phyloP scores from a whole-genome alignment of 2,888 invertebrate genomes.

The Drosophila siamana region DNA sequence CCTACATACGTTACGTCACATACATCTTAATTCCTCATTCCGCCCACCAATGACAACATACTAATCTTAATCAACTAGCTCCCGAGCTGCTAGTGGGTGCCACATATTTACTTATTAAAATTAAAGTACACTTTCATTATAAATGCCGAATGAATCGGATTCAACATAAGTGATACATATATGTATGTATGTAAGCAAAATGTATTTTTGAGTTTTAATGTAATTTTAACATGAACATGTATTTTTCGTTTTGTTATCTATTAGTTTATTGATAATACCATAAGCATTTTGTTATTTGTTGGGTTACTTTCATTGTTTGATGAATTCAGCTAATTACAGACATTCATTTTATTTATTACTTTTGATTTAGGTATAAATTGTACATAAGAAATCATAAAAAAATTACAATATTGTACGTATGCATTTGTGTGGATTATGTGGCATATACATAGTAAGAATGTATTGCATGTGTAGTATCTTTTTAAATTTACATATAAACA shows the following conservation, averaged over 20 bases:
- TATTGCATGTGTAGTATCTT: conserved; percentile 41
- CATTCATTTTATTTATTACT: conserved; percentile 62
- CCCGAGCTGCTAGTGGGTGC: conserved; percentile 40
- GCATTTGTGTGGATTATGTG: conserved; percentile 20
- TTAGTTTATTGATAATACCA: conserved; percentile 66
- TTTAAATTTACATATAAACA: conserved; percentile 60
- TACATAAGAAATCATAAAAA: conserved; percentile 68
- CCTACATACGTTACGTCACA: conserved; percentile 19
- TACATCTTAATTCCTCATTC: conserved; percentile 13
- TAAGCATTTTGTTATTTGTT: conserved; percentile 65
- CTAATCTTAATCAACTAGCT: conserved; percentile 11
- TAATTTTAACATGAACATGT: conserved; percentile 71
- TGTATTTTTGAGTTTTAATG: conserved; percentile 57
- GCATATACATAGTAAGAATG: conserved; percentile 48
- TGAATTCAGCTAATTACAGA: conserved; percentile 74
- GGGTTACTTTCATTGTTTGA: conserved; percentile 55
- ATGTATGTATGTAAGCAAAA: conserved; percentile 64
- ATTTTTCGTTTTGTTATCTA: conserved; percentile 68
- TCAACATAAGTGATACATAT: conserved; percentile 43
- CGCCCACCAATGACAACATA: conserved; percentile 25
- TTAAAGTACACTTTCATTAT: conserved; percentile 48
- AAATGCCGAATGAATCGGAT: conserved; percentile 53
- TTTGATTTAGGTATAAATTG: conserved; percentile 66
- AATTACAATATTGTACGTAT: conserved; percentile 64
- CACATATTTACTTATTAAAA: conserved; percentile 52